Base-by-base conservation (phyloP, 2,888 invertebrate species). In the Lacanobia wlatinum region DNA sequence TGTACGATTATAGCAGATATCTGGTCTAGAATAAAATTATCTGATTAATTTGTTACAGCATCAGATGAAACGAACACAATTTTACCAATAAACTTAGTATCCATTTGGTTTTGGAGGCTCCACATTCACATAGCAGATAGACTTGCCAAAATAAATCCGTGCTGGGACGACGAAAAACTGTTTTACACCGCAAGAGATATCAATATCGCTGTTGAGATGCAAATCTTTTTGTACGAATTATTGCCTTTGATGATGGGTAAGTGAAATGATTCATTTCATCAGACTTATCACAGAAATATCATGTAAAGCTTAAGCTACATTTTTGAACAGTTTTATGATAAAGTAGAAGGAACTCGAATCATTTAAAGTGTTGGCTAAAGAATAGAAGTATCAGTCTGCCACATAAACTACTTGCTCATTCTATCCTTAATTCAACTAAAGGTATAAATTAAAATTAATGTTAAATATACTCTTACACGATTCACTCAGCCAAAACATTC, bases 71-170 rank as follows among this genome's bases (percentile, higher is more conserved):
- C 53, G 2, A 74, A 74, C 21, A 53, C 64, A 82, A 18, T 74
- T 18, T 43, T 73, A 0, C 3, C 61, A 8, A 73, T 80, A 1
- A 90, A 90, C 43, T 61, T 92, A 2, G 78, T 90, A 6, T 56
- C 83, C 0, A 84, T 92, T 34, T 89, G 89, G 86, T 87, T 90
- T n/a, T 90, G 89, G 90, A 85, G 92, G n/a, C 83, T 87, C 16
- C 92, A 92, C 71, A 92, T 91, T 53, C 65, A 76, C 2, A 83
- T 92, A 28, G 91, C 91, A 0, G 75, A 72, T 0, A 61, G 84
- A 12, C 77, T 92, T 28, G 72, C 83, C 0, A 62, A 67, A 6
- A 62, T 91, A 1, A 92, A 92, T 65, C 90, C 90, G 0, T 88
- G 87, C 64, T 92, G 92, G 92, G 75, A 83, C 12, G 92, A 92